These are phyloP conservation scores for Cacatua alba DNA, from an alignment of 2,113 vertebrate genomes.

Conservation along the genomic window DNA sequence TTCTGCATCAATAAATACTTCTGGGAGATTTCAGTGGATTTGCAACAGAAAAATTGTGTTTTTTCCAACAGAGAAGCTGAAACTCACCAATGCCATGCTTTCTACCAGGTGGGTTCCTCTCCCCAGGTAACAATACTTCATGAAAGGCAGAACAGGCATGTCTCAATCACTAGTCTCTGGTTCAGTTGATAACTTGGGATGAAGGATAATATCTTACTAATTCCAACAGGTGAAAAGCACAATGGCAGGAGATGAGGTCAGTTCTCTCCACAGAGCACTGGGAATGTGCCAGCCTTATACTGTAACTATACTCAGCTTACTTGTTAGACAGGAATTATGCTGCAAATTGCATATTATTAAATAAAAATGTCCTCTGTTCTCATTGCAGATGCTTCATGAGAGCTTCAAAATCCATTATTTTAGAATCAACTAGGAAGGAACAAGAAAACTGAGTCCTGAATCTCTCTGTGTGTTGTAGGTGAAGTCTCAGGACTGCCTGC, in stretches of 20 bases:
- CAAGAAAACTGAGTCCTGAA: background rate
- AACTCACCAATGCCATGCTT: background rate
- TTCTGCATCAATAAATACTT: background rate
- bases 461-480: fast-evolving
- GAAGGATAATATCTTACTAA: background rate
- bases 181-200: background rate
- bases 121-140: background rate
- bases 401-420: background rate
- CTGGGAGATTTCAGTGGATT: background rate
- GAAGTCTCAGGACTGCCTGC: background rate
- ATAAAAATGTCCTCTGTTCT: background rate
- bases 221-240: background rate
- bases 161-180: background rate
- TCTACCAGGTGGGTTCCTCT: background rate
- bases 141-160: background rate
- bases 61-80: background rate
- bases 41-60: background rate
- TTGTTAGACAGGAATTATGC: background rate
- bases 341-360: background rate
- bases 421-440: background rate
- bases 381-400: background rate
- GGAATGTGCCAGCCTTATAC: background rate
- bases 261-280: background rate
- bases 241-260: background rate
- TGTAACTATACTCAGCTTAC: background rate